Conservation (phyloP, 2,797 vertebrate genomes). For the Phalanger gymnotis region DNA sequence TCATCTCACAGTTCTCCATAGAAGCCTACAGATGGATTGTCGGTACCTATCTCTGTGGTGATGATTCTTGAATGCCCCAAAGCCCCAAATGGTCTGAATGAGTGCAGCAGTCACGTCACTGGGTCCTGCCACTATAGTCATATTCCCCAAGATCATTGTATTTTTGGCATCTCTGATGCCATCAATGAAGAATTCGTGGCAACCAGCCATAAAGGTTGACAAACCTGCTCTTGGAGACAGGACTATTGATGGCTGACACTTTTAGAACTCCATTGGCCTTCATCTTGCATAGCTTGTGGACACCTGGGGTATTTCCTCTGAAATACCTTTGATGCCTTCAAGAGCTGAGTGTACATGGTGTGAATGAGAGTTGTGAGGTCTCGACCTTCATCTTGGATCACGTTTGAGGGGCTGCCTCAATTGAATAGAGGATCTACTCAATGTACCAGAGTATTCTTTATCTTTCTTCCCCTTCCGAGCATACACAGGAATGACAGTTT, state of each 20-base stretch:
- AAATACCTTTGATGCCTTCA: constrained; percentile 92
- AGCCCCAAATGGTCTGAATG: not conserved
- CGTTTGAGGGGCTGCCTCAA: constrained; percentile 92
- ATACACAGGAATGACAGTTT: not conserved
- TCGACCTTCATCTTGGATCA: constrained; percentile 96
- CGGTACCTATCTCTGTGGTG: not conserved
- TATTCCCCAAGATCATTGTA: not conserved
- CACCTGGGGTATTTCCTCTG: constrained; percentile 94
- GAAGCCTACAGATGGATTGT: not conserved
- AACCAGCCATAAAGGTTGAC: not conserved
- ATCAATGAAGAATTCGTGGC: not conserved
- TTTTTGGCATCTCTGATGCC: not conserved
- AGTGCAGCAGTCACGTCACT: not conserved
- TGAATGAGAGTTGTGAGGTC: constrained; percentile 96
- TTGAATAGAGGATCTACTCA: constrained; percentile 95
- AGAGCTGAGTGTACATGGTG: constrained; percentile 91
- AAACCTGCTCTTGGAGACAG: constrained; percentile 80
- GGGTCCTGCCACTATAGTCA: not conserved
- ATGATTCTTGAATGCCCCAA: not conserved
- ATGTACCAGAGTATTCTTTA: constrained; percentile 89
- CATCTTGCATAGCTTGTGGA: constrained; percentile 97
- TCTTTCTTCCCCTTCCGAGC: constrained; percentile 93
- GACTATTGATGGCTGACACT: constrained; percentile 90
- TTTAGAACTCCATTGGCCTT: constrained; percentile 91
- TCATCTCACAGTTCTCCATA: not conserved